These are phyloP conservation scores for Canis aureus DNA, from an alignment of 2,113 vertebrate species.

Conservation along the genomic window DNA sequence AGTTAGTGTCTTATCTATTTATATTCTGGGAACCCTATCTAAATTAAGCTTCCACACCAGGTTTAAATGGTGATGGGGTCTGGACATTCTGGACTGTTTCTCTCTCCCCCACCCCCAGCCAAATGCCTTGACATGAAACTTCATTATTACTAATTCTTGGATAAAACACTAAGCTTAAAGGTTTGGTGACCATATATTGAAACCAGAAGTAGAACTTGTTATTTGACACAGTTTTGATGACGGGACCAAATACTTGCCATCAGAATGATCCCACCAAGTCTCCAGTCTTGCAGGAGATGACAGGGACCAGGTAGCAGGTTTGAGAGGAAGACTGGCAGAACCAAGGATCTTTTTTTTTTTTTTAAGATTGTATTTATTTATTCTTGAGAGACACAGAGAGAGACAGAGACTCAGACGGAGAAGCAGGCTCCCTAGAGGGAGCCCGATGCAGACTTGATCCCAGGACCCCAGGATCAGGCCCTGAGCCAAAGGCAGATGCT, in stretches of 20 bases:
- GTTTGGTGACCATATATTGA: neutral
- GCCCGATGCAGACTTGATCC: no score
- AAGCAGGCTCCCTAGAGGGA: no score
- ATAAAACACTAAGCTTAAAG: neutral
- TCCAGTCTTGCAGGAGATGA: neutral
- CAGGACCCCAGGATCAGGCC: no score
- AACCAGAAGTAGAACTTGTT: neutral
- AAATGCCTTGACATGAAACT: neutral
- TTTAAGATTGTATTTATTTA: no score
- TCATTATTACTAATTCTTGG: constrained; percentile 46
- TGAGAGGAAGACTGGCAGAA: neutral
- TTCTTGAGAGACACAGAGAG: no score
- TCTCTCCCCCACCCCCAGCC: neutral
- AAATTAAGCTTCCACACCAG: constrained; percentile 52
- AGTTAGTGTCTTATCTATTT: constrained; percentile 57
- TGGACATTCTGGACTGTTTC: neutral
- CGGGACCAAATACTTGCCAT: neutral
- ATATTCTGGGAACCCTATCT: constrained; percentile 39
- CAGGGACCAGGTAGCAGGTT: neutral
- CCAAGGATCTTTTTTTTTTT: neutral
- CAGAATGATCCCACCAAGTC: neutral
- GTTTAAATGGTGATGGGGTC: neutral
- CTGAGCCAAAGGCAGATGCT: no score
- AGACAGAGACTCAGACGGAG: no score
- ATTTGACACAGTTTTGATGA: constrained; percentile 7